These are phyloP conservation scores for Pocillopora damicornis DNA, from an alignment of 64 coral and sea anemone species.

Conservation along the genomic window DNA sequence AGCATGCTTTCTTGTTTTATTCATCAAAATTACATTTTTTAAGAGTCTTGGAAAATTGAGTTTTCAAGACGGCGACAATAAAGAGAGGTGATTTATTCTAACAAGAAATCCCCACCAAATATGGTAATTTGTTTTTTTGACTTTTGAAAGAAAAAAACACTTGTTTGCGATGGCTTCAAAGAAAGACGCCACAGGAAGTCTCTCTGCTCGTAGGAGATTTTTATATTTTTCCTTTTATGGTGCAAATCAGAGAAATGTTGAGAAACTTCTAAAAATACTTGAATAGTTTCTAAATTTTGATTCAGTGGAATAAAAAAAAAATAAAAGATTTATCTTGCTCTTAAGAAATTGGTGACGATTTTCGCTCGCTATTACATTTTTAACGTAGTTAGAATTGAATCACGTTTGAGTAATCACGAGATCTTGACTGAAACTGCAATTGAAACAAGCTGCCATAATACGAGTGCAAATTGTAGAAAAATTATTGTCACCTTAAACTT, in stretches of 20 bases:
- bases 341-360: neutral
- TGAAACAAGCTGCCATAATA: neutral
- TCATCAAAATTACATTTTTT: too few species aligned
- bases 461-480: neutral
- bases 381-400: too few species aligned
- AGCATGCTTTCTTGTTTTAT: too few species aligned
- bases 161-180: neutral
- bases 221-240: neutral
- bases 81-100: neutral
- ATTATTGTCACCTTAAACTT: constrained; percentile 4
- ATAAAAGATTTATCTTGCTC: neutral
- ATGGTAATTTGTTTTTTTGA: neutral
- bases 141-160: neutral
- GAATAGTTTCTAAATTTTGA: neutral
- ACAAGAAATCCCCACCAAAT: neutral
- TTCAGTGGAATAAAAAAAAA: neutral
- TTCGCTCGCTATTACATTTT: too few species aligned
- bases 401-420: neutral
- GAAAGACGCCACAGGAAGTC: neutral
- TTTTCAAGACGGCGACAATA: neutral
- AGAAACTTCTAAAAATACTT: neutral
- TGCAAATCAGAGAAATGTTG: neutral
- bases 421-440: neutral
- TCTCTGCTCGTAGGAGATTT: neutral
- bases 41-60: neutral